Conservation (phyloP, 2,797 vertebrate species). For the Microctenopoma stevenorrisi region DNA sequence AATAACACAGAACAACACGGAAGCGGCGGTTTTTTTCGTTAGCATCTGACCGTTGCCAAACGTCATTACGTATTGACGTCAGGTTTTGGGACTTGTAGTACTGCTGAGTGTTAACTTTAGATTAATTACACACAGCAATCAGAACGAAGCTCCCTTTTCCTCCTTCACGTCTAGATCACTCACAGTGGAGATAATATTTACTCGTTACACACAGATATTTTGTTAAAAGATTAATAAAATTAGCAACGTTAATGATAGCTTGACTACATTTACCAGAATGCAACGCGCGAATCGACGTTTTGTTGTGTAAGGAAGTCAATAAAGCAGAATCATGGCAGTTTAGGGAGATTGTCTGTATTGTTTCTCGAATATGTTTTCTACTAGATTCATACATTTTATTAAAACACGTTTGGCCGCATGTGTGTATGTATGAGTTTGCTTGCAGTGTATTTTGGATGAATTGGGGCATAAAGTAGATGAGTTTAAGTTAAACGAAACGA, state of each 20-base stretch:
- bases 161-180: accelerated
- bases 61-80: slow-evolving; percentile 57
- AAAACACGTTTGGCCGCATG: neutral
- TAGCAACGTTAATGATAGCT: accelerated
- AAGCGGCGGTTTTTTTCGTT: slow-evolving; percentile 81
- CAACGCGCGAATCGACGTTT: slow-evolving; percentile 31
- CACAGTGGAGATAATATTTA: accelerated
- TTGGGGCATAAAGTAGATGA: neutral
- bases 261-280: slow-evolving; percentile 59
- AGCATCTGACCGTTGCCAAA: slow-evolving; percentile 64
- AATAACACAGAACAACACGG: slow-evolving; percentile 86
- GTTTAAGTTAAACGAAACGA: neutral
- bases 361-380: neutral
- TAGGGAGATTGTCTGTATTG: neutral
- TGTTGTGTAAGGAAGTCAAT: slow-evolving; percentile 66
- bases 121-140: accelerated
- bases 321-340: slow-evolving; percentile 7
- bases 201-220: accelerated
- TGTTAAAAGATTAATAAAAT: neutral
- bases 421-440: accelerated
- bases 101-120: accelerated
- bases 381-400: neutral
- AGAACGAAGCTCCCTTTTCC: accelerated
- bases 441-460: neutral
- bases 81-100: slow-evolving; percentile 73